Percentiles rank a stretch among this genome's conserved stretches.
These are phyloP conservation scores for Hypselothyrea guttata DNA, from an alignment of 2,888 invertebrate species.

Conservation along the genomic window DNA sequence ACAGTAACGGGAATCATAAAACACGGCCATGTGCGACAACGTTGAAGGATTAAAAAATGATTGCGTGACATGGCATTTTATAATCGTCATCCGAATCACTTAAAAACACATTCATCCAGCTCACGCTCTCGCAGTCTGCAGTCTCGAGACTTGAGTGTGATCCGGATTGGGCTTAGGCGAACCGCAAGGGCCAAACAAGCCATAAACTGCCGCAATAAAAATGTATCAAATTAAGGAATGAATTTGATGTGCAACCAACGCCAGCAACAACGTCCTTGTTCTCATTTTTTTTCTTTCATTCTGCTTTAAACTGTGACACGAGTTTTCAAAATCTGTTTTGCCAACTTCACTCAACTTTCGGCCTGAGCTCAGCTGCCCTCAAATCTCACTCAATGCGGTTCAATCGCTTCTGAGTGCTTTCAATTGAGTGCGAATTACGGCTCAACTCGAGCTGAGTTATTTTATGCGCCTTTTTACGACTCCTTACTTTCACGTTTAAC, in stretches of 20 bases:
- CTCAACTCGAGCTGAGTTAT: slow-evolving; percentile 24
- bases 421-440: background rate
- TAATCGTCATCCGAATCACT: slow-evolving; percentile 73
- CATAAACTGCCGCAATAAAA: slow-evolving; percentile 75
- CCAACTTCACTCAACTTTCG: slow-evolving; percentile 26
- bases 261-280: slow-evolving; percentile 23
- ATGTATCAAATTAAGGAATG: slow-evolving; percentile 73
- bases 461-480: slow-evolving; percentile 43
- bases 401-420: background rate
- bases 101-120: slow-evolving; percentile 59
- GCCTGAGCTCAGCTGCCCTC: slow-evolving; percentile 2
- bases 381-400: slow-evolving; percentile 2
- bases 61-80: slow-evolving; percentile 78
- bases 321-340: slow-evolving; percentile 4
- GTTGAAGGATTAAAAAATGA: slow-evolving; percentile 74
- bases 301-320: slow-evolving; percentile 18
- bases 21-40: slow-evolving; percentile 55
- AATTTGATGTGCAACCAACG: slow-evolving; percentile 48
- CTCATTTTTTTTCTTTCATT: slow-evolving; percentile 4
- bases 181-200: slow-evolving; percentile 71
- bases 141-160: slow-evolving; percentile 26
- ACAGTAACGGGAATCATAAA: slow-evolving; percentile 41
- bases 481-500: slow-evolving; percentile 45
- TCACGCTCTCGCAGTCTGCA: slow-evolving; percentile 2
- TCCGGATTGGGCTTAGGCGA: slow-evolving; percentile 42